Evolutionary conservation across 1,140 invertebrate species (phyloP).

Genomic region (Matsumurasca onukii): DNA sequence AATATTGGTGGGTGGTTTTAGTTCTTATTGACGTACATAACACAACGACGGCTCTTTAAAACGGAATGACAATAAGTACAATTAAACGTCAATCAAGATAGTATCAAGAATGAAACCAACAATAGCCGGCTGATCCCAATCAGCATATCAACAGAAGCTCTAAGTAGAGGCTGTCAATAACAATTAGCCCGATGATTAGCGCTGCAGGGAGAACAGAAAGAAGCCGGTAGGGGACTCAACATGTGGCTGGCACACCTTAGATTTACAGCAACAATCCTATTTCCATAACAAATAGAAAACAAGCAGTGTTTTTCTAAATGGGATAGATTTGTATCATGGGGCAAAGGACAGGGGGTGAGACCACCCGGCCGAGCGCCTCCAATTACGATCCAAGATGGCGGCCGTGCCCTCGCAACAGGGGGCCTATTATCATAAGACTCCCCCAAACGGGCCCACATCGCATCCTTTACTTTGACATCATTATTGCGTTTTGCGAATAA

Average conservation of each 20-base stretch:
- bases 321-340: slow-evolving; percentile 18
- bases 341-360: neutral
- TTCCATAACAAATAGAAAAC: slow-evolving; percentile 23
- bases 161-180: slow-evolving; percentile 12
- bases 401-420: slow-evolving; percentile 13
- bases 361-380: slow-evolving; percentile 6
- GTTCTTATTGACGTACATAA: too few species aligned
- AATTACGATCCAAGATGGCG: slow-evolving; percentile 21
- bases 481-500: slow-evolving; percentile 22
- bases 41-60: too few species aligned
- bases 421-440: slow-evolving; percentile 25
- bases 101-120: slow-evolving; percentile 1
- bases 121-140: neutral
- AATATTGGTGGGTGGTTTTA: too few species aligned
- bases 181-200: slow-evolving; percentile 15
- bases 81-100: slow-evolving; percentile 25
- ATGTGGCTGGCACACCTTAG: neutral
- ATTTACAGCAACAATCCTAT: neutral
- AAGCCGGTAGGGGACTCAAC: slow-evolving; percentile 2
- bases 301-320: slow-evolving; percentile 11
- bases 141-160: slow-evolving; percentile 20
- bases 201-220: neutral
- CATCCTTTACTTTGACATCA: slow-evolving; percentile 18
- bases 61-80: neutral
- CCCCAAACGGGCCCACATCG: neutral